A percentile compares a stretch with the other conserved stretches of the same genome.
Evolutionary conservation across 2,113 vertebrate genomes (phyloP).

Genomic region (Caloenas nicobarica): DNA sequence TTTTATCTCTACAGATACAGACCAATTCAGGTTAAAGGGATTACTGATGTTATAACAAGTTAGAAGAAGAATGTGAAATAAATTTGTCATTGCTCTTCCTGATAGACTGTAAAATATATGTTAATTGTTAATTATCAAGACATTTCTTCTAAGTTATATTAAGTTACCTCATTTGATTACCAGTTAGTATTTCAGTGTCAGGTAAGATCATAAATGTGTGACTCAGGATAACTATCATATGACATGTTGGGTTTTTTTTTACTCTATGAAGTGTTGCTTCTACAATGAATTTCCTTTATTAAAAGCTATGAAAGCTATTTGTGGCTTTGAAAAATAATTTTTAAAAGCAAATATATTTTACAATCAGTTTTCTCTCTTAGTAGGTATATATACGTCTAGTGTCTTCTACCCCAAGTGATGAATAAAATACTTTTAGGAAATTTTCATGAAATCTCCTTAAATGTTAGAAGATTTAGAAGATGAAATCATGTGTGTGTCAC

Average conservation of each 20-base stretch:
- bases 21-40: not conserved
- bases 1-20: not conserved
- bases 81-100: not conserved
- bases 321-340: not conserved
- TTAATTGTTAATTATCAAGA: constrained; percentile 43
- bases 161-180: not conserved
- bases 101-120: not conserved
- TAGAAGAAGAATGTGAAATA: constrained; percentile 1
- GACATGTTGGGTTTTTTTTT: not conserved
- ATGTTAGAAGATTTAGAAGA: too few relatives aligned
- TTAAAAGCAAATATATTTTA: not conserved
- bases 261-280: not conserved
- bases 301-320: not conserved
- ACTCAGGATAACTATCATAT: not conserved
- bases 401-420: not conserved
- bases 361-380: not conserved
- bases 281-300: not conserved
- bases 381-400: not conserved
- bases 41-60: constrained; percentile 1
- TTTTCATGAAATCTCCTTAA: too few relatives aligned
- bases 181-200: not conserved
- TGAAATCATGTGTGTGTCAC: too few relatives aligned
- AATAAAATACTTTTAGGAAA: too few relatives aligned
- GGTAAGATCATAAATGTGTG: not conserved
- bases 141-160: constrained; percentile 14